Base-by-base conservation (phyloP, 2,797 vertebrate species). In the Pachyuromys duprasi region DNA sequence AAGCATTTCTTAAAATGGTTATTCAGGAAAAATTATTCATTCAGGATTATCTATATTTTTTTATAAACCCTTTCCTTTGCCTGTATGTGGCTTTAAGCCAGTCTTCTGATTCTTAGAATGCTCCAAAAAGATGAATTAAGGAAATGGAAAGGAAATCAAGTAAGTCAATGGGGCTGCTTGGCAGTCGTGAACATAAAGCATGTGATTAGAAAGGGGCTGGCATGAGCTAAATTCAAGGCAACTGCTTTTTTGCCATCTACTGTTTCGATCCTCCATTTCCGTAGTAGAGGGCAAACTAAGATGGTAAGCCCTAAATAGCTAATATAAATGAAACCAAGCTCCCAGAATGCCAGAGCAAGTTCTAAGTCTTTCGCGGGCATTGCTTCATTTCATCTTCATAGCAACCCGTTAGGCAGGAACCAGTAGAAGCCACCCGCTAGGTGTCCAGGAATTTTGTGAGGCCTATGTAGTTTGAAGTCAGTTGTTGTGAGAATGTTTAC, bases 1-100 rank as follows among this genome's bases (percentile, higher is more conserved):
- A 92, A 97, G 75, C 8, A 83, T 96, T 96, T 95, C 87, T 92
- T 90, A 86, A 96, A 91, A 92, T 96, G 92, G 90, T 93, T 90
- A 83, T 95, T 86, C 78, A 88, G 76, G 83, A 75, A 80, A 96
- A 97, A 91, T 62, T 91, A 92, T 95, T 97, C 93, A 90, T 65
- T 84, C 96, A 65, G 65, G 87, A 96, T 97, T 94, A 97, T 94
- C 86, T 65, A 93, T 96, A 91, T 94, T 86, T 95, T 70, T 93
- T 93, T 93, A 94, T 94, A 97, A 95, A 57, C 39, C 36, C 26
- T 91, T 93, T 94, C 95, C 70, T 94, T 93, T 92, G 80, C 80
- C 76, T 60, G 72, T 90, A 72, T 62, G 57, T 95, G 94, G 84
- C 83, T 96, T 89, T 89, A 92, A 93, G 91, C 89, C 92, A 97